Base-by-base conservation (phyloP, 2,797 vertebrate genomes). In the Enteromius fasciolatus region DNA sequence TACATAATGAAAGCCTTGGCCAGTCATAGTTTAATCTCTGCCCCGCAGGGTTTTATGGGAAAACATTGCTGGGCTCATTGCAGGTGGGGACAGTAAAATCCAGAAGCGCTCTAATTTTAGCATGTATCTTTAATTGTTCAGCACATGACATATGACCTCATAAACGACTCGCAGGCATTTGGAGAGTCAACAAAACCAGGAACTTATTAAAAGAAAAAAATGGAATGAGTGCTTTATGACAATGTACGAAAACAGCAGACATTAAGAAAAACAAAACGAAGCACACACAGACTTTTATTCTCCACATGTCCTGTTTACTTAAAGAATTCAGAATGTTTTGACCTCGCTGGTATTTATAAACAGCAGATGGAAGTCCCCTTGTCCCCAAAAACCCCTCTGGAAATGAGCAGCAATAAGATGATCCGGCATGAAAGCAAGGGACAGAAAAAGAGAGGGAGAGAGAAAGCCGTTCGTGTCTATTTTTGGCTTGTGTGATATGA, bases 271-370 rank as follows among this genome's bases (percentile, higher is more conserved):
- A 81, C 77, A 83, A 81, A 18, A 74, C 14, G 25, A 74, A 44
- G 54, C 59, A 76, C 57, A 74, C 72, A 68, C 31, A 70, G 52
- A 64, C 83, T 81, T 85, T 83, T 70, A 81, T 84, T 78, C 82
- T 75, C 50, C 46, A 59, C 78, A 78, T 82, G 83, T 87, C 89
- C 89, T 89, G 87, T 88, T 87, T 88, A 87, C 85, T 69, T 83
- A 78, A 86, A 83, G 14, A 61, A 64, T 77, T 81, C 41, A 9
- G 79, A 80, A 74, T 82, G 76, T 75, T 86, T 85, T 83, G 86
- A 89, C 84, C 88, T 86, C 74, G 84, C n/a, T 80, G 57, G 81
- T 90, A 86, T 90, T 88, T 84, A 89, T 89, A 88, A 87, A 85
- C 82, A 80, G 78, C 85, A 85, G 76, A 86, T 88, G 87, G 83